A percentile compares a stretch with the other conserved stretches of the same genome.
Evolutionary conservation across 1,140 invertebrate genomes (phyloP).

Genomic region (Tribolium madens): DNA sequence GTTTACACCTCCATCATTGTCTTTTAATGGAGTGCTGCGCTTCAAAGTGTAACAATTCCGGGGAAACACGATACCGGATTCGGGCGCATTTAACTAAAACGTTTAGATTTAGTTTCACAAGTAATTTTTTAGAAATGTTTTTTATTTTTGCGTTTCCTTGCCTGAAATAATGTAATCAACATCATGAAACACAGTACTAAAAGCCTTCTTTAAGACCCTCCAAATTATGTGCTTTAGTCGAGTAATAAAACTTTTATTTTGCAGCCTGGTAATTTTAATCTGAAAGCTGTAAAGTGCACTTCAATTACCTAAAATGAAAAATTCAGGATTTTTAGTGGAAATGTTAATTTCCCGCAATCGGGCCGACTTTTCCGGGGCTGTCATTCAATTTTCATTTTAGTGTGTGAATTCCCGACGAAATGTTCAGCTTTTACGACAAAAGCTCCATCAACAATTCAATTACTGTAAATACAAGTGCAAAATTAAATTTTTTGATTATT

Average conservation of each 20-base stretch:
- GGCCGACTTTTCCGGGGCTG: slow-evolving; percentile 5
- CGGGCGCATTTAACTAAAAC: background rate
- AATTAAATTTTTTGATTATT: slow-evolving; percentile 42
- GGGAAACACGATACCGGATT: background rate
- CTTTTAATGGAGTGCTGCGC: background rate
- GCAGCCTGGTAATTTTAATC: background rate
- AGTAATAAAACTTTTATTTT: too few species aligned
- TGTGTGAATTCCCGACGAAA: background rate
- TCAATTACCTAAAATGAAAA: too few species aligned
- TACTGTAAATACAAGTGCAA: slow-evolving; percentile 37
- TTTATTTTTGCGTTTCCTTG: too few species aligned
- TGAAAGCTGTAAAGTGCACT: too few species aligned
- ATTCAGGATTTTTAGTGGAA: too few species aligned
- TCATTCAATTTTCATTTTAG: slow-evolving; percentile 40
- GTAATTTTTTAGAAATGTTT: too few species aligned
- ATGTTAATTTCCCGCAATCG: slow-evolving; percentile 5
- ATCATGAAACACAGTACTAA: too few species aligned
- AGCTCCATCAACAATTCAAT: slow-evolving; percentile 39
- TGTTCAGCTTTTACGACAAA: slow-evolving; percentile 39
- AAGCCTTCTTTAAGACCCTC: too few species aligned
- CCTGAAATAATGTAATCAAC: too few species aligned
- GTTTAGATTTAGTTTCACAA: background rate
- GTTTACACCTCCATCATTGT: slow-evolving; percentile 1
- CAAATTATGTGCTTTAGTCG: too few species aligned
- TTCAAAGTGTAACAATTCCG: background rate